Evolutionary conservation across 2,888 invertebrate species (phyloP).

Genomic region (Subacronicta megacephala): DNA sequence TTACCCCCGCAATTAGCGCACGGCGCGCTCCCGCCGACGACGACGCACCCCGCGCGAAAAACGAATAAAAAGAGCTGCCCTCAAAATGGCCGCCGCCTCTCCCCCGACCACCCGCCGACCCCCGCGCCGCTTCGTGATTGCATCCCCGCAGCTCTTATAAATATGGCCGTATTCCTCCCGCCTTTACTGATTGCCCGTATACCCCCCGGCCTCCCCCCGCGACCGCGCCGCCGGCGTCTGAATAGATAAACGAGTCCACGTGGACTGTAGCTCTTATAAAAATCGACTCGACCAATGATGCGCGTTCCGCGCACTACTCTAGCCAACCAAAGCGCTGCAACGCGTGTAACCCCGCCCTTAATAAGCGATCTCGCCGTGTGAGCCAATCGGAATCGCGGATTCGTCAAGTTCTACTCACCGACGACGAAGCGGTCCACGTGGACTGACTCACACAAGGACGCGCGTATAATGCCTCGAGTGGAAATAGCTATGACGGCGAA

Average conservation of each 20-base stretch:
- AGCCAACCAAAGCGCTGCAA: constrained; percentile 73
- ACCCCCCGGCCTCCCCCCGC: constrained; percentile 88
- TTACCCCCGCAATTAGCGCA: constrained; percentile 90
- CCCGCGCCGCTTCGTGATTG: constrained; percentile 90
- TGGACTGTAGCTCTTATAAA: constrained; percentile 89
- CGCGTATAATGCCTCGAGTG: constrained; percentile 89
- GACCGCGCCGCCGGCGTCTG: constrained; percentile 90
- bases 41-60: constrained; percentile 89
- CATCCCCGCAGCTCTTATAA: constrained; percentile 90
- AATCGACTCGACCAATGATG: constrained; percentile 83
- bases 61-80: constrained; percentile 92
- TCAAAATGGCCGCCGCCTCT: constrained; percentile 92
- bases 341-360: constrained; percentile 89
- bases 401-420: constrained; percentile 81
- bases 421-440: constrained; percentile 87
- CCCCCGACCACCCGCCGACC: constrained; percentile 82
- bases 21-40: constrained; percentile 86
- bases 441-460: constrained; percentile 84
- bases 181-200: constrained; percentile 91
- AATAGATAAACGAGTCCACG: constrained; percentile 91
- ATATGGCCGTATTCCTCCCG: constrained; percentile 90
- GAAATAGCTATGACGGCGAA: constrained; percentile 90
- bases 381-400: constrained; percentile 74
- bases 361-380: constrained; percentile 85
- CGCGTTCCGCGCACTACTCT: constrained; percentile 60